Evolutionary conservation across 2,888 invertebrate genomes (phyloP).

Genomic region (Silvanus unidentatus): DNA sequence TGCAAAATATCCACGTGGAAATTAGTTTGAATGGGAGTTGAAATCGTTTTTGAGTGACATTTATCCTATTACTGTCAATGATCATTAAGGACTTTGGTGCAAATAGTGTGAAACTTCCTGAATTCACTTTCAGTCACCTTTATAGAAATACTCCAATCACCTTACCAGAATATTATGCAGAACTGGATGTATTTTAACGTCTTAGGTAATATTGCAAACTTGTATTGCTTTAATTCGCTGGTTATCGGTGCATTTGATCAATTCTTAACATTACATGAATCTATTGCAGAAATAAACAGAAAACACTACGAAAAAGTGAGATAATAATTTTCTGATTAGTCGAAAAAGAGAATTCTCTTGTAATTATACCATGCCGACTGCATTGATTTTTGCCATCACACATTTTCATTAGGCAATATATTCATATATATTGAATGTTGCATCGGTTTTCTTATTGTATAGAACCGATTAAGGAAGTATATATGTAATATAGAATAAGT

Average conservation of each 20-base stretch:
- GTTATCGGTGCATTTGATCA: conserved; percentile 17
- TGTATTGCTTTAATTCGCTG: neutral
- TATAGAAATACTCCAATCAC: conserved; percentile 7
- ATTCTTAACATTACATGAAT: conserved; percentile 19
- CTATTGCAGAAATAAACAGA: conserved; percentile 1
- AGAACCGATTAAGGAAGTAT: too few species aligned
- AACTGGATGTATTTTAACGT: conserved; percentile 10
- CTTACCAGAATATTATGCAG: neutral
- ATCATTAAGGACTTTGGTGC: conserved; percentile 13
- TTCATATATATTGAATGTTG: too few species aligned
- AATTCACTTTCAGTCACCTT: conserved; percentile 20
- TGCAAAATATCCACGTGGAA: conserved; percentile 13
- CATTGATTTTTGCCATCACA: neutral
- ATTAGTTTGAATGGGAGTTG: conserved; percentile 8
- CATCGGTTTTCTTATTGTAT: too few species aligned
- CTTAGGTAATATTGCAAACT: conserved; percentile 4
- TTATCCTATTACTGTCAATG: conserved; percentile 27
- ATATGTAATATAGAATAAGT: too few species aligned
- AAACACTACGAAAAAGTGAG: conserved; percentile 15
- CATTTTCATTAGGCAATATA: too few species aligned
- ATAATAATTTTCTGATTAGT: conserved; percentile 11
- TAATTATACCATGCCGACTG: conserved; percentile 8
- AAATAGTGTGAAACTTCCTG: conserved; percentile 23
- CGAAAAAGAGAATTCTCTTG: conserved; percentile 6
- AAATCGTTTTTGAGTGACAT: conserved; percentile 22